Conservation (phyloP, 2,113 vertebrate species). For the Callipepla squamata region DNA sequence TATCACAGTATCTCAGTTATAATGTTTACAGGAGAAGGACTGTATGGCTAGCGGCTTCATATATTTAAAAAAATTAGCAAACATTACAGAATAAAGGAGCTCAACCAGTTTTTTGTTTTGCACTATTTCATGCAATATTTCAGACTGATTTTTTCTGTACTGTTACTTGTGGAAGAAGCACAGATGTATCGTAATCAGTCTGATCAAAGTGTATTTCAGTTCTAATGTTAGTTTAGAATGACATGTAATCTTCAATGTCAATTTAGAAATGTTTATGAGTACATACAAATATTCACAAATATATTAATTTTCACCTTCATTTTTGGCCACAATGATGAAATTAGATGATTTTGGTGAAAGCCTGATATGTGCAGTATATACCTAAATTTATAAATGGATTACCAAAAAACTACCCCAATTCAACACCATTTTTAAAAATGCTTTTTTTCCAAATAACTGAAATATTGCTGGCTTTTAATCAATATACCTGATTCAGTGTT, state of each 20-base stretch:
- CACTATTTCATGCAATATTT: background rate
- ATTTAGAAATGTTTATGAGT: background rate
- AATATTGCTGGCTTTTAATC: background rate
- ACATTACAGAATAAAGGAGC: background rate
- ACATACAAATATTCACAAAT: background rate
- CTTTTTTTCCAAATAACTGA: background rate
- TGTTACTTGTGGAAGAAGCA: background rate
- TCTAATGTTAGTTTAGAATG: background rate
- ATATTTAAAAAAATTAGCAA: constrained; percentile 2
- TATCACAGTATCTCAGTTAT: background rate
- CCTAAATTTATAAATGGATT: background rate
- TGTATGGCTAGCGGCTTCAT: background rate
- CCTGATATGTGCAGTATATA: background rate
- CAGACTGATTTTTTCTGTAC: background rate
- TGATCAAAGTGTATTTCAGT: background rate
- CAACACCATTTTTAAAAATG: background rate
- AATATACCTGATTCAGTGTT: background rate
- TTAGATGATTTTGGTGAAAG: background rate
- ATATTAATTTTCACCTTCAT: background rate
- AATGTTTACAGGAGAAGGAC: background rate
- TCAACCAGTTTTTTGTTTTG: background rate
- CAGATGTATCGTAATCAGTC: background rate
- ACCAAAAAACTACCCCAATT: background rate
- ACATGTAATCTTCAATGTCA: background rate
- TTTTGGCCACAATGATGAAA: background rate